A percentile compares a stretch with the other conserved stretches of the same genome.
Conservation (phyloP, 2,888 invertebrate species). For the Pterostichus niger region DNA sequence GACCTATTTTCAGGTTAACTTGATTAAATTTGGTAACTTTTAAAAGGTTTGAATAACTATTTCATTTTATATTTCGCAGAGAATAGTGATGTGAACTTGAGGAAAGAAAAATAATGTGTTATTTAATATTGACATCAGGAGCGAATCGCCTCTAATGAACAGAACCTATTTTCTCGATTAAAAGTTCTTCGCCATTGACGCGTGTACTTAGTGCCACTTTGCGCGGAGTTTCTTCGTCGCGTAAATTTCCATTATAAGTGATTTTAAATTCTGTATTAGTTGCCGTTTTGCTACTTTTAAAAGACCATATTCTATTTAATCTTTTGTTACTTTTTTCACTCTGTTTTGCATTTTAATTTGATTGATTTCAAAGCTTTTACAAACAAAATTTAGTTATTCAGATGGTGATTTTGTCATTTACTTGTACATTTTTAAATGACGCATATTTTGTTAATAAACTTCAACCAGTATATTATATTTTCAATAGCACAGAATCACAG, state of each 20-base stretch:
- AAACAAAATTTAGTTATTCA: background rate
- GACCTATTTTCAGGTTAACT: too few species aligned
- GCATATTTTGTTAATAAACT: too few species aligned
- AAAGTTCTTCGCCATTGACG: conserved; percentile 47
- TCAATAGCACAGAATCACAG: background rate
- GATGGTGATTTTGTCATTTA: too few species aligned
- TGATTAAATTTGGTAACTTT: too few species aligned
- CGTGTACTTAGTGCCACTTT: conserved; percentile 34
- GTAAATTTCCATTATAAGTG: conserved; percentile 54
- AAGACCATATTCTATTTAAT: conserved; percentile 26
- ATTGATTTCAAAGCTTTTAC: conserved; percentile 16
- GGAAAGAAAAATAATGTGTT: conserved; percentile 21
- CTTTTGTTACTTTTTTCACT: background rate
- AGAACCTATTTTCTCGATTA: conserved; percentile 43
- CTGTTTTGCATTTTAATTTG: conserved; percentile 47
- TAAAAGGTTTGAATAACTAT: too few species aligned
- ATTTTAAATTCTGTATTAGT: conserved; percentile 48
- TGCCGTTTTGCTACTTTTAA: conserved; percentile 51
- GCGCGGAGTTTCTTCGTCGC: conserved; percentile 1
- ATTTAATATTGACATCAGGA: conserved; percentile 35
- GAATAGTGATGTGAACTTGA: background rate
- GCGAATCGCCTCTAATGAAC: conserved; percentile 32
- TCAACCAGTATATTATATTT: background rate
- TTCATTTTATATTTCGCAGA: too few species aligned
- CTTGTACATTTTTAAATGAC: too few species aligned